Conservation (phyloP, 2,888 invertebrate genomes). For the Cosmorhoe ocellata region DNA sequence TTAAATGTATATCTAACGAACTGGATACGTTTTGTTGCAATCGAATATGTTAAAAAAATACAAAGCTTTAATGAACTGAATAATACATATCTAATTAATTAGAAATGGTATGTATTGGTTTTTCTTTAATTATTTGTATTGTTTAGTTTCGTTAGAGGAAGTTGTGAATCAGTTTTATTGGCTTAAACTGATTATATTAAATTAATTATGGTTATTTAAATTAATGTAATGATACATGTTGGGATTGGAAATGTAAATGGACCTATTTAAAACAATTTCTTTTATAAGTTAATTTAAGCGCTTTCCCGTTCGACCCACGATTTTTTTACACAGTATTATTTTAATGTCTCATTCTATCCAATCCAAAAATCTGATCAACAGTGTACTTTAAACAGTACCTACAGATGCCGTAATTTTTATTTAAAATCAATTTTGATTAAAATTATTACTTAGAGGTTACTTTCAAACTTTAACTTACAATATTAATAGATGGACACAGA, state of each 20-base stretch:
- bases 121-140: constrained; percentile 33
- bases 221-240: constrained; percentile 6
- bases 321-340: neutral
- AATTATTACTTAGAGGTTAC: too few species aligned
- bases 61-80: constrained; percentile 31
- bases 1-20: constrained; percentile 68
- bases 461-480: too few species aligned
- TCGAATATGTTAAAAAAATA: constrained; percentile 35
- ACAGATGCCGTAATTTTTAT: too few species aligned
- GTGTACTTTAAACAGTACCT: too few species aligned
- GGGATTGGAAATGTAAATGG: constrained; percentile 4
- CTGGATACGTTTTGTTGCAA: constrained; percentile 30
- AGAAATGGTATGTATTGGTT: constrained; percentile 22
- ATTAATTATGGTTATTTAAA: constrained; percentile 17
- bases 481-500: too few species aligned
- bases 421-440: too few species aligned
- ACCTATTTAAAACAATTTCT: neutral
- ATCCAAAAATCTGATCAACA: too few species aligned
- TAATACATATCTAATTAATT: constrained; percentile 35
- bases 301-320: too few species aligned
- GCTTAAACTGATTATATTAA: constrained; percentile 13
- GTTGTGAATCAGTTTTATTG: constrained; percentile 23
- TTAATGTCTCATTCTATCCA: too few species aligned
- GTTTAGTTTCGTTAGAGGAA: constrained; percentile 15
- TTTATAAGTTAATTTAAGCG: neutral